These are phyloP conservation scores for Lasius fuliginosus DNA, from an alignment of 2,888 invertebrate species.

Conservation along the genomic window DNA sequence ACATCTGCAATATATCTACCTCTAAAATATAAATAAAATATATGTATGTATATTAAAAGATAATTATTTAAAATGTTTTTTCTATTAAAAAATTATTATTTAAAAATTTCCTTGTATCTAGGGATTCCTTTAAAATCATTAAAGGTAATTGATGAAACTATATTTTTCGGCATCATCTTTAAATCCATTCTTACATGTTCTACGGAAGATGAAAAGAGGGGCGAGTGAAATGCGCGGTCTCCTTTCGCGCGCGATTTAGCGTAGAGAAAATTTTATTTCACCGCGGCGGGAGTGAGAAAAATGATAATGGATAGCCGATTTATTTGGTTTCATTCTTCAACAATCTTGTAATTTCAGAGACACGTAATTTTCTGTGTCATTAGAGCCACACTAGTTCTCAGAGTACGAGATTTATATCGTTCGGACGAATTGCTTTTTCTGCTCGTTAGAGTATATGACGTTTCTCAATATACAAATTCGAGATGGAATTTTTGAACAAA, in stretches of 20 bases:
- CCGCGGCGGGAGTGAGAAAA: conserved; percentile 1
- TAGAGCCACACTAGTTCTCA: conserved; percentile 55
- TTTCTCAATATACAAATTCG: too few species aligned
- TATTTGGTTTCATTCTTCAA: conserved; percentile 59
- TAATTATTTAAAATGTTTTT: background rate
- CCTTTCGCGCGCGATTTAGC: background rate
- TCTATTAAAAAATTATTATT: background rate
- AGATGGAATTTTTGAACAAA: too few species aligned
- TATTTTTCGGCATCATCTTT: background rate
- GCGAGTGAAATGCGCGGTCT: background rate
- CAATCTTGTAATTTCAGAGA: conserved; percentile 63
- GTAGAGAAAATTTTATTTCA: conserved; percentile 6
- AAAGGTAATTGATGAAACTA: too few species aligned
- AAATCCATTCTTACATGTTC: background rate
- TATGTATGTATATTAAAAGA: background rate
- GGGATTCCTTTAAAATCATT: too few species aligned
- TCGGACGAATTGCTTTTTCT: too few species aligned
- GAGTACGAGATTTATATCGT: too few species aligned
- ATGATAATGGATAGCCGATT: conserved; percentile 61
- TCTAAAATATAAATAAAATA: background rate
- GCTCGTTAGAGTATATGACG: too few species aligned
- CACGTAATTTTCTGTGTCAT: conserved; percentile 66
- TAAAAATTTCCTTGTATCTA: too few species aligned
- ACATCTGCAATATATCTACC: background rate
- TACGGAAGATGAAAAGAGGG: background rate